Evolutionary conservation across 92 coral and sea anemone species (phyloP), one percentile per base, ranked within the genome.

Genomic region (Actinostola sp.): DNA sequence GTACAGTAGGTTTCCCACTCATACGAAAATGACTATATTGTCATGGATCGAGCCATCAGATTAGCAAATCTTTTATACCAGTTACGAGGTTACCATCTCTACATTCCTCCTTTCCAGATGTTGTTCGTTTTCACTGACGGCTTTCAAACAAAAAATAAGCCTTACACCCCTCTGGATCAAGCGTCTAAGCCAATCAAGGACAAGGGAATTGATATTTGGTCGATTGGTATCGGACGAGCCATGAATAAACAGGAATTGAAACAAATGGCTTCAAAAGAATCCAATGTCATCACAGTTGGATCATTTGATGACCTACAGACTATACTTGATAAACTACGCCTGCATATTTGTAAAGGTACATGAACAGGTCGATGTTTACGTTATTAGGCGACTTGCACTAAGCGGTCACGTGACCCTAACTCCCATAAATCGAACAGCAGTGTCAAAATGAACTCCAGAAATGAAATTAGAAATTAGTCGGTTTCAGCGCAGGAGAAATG

Each of bases 121-220:
- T 58, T 73, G 48, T 76, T 89, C 21, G 78, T 89, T 26, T 8
- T 85, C 30, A 89, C 95, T 12, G 95, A 89, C 73, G 95, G 95
- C 43, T 50, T 50, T 4, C 95, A 89, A 78, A 89, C 95, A 38
- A 61, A 63, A 25, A 61, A 68, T 21, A 84, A 87, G 21, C 21
- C 51, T 0, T 66, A 67, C 85, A 82, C 77, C 13, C 88, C 88
- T 19, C 82, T 89, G n/a, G 88, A 62, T 44, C 54, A 62, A 58
- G 95, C 95, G 7, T 77, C 95, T 15, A 61, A 86, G 59, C 91
- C 95, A 1, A 64, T 89, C 39, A 85, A 89, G 51, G 95, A 89
- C 61, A 89, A 89, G 38, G 95, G 95, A 33, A 76, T 86, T 30
- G 91, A 89, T 17, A 53, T 89, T 31, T 89, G 91, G 91, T 44